phyloP scores from a whole-genome alignment of 2,888 invertebrate species.

The Eilema griseolum region DNA sequence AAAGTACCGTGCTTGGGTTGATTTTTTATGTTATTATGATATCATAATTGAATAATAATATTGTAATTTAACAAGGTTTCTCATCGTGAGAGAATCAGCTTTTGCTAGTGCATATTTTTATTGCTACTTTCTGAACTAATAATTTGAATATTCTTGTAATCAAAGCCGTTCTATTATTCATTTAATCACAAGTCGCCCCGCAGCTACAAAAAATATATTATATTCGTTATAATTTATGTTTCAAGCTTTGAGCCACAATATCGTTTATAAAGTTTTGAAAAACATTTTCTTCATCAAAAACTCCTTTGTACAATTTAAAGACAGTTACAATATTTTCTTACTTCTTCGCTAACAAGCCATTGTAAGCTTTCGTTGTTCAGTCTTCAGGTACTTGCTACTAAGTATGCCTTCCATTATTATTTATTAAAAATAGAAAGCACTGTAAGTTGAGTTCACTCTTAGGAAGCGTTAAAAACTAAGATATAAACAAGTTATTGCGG shows the following conservation, averaged over 20 bases:
- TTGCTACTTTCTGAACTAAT: neutral
- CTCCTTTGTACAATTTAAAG: slow-evolving; percentile 16
- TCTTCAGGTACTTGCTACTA: slow-evolving; percentile 14
- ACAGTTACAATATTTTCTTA: slow-evolving; percentile 3
- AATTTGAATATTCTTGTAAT: neutral
- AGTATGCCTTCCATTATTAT: slow-evolving; percentile 12
- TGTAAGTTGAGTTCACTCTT: slow-evolving; percentile 27
- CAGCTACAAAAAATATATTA: neutral
- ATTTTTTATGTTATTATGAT: neutral
- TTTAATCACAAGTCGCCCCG: neutral
- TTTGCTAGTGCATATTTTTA: neutral
- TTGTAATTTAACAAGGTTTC: neutral
- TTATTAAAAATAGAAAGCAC: slow-evolving; percentile 16
- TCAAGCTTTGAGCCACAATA: neutral
- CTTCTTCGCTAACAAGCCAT: slow-evolving; percentile 10
- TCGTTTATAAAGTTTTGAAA: neutral
- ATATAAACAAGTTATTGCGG: slow-evolving; percentile 28
- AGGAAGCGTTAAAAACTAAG: slow-evolving; percentile 21
- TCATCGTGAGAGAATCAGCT: neutral
- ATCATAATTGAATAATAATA: neutral
- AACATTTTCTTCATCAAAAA: slow-evolving; percentile 12
- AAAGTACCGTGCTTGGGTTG: neutral
- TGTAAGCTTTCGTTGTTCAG: slow-evolving; percentile 14
- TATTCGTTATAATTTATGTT: neutral
- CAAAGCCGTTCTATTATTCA: neutral